These are phyloP conservation scores for Rousettus madagascariensis DNA, from an alignment of 2,797 vertebrate genomes.

Conservation along the genomic window DNA sequence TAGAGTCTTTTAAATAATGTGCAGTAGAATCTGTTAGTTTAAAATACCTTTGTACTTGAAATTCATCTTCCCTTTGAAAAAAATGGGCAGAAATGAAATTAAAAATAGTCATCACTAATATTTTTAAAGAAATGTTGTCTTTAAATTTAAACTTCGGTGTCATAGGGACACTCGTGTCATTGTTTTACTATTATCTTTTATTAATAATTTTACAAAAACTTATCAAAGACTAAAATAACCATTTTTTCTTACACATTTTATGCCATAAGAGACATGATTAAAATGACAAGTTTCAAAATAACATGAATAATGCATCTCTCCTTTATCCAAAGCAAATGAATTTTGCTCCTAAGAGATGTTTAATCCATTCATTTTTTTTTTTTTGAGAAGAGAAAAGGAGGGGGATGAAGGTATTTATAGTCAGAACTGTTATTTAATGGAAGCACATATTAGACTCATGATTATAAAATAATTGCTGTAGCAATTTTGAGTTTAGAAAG, in stretches of 20 bases:
- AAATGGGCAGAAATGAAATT: conserved; percentile 51
- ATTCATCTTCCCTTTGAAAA: conserved; percentile 56
- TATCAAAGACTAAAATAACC: conserved; percentile 59
- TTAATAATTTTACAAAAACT: conserved; percentile 67
- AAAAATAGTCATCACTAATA: conserved; percentile 20
- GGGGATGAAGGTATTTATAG: conserved; percentile 80
- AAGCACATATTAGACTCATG: conserved; percentile 77
- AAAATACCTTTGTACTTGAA: conserved; percentile 22
- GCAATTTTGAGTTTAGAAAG: conserved; percentile 60
- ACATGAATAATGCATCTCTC: conserved; percentile 81
- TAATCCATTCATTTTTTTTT: conserved; percentile 72
- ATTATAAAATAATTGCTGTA: conserved; percentile 80
- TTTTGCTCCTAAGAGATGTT: conserved; percentile 77
- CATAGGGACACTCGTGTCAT: conserved; percentile 32
- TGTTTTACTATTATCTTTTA: conserved; percentile 61
- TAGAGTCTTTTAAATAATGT: conserved; percentile 34
- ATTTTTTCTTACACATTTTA: conserved; percentile 71
- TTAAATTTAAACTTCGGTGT: conserved; percentile 48
- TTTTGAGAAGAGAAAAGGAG: conserved; percentile 60
- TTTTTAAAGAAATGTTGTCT: conserved; percentile 30
- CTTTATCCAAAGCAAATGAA: conserved; percentile 74
- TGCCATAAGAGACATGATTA: conserved; percentile 74
- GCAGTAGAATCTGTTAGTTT: neutral
- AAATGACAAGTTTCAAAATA: conserved; percentile 78
- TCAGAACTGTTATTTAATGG: conserved; percentile 78